A percentile compares a stretch with the other conserved stretches of the same genome.
These are phyloP conservation scores for Periparus ater DNA, from an alignment of 2,797 vertebrate genomes.

Conservation along the genomic window DNA sequence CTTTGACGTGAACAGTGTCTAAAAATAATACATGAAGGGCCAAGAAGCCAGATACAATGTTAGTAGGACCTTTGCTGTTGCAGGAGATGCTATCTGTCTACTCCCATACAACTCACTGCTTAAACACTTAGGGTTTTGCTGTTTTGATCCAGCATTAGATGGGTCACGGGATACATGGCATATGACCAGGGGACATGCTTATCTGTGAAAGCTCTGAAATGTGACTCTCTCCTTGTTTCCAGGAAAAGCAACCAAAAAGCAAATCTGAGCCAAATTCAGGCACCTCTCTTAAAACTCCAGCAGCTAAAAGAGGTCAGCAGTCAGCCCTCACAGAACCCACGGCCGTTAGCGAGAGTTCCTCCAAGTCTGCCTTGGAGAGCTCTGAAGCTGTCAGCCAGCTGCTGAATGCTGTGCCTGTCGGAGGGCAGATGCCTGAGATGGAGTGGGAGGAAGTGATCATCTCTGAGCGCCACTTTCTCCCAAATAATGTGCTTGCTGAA, in stretches of 20 bases:
- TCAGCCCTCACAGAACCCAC: conserved; percentile 17
- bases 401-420: conserved; percentile 65
- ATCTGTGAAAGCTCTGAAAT: not conserved
- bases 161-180: not conserved
- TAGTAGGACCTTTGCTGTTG: not conserved
- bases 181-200: not conserved
- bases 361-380: conserved; percentile 69
- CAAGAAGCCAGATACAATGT: not conserved
- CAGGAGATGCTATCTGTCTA: not conserved
- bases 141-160: not conserved
- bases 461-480: conserved; percentile 74
- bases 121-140: not conserved
- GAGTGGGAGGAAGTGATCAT: conserved; percentile 80
- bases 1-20: not conserved
- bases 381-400: conserved; percentile 81
- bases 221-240: not conserved
- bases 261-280: conserved; percentile 74
- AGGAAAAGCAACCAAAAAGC: conserved; percentile 80
- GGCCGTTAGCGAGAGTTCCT: conserved; percentile 41
- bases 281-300: conserved; percentile 57
- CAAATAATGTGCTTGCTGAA: conserved; percentile 53
- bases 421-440: conserved; percentile 57
- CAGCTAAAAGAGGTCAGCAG: conserved; percentile 71
- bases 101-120: not conserved
- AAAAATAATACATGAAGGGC: not conserved